Conservation (phyloP, 2,797 vertebrate genomes). For the Sphenopsis melanotis region DNA sequence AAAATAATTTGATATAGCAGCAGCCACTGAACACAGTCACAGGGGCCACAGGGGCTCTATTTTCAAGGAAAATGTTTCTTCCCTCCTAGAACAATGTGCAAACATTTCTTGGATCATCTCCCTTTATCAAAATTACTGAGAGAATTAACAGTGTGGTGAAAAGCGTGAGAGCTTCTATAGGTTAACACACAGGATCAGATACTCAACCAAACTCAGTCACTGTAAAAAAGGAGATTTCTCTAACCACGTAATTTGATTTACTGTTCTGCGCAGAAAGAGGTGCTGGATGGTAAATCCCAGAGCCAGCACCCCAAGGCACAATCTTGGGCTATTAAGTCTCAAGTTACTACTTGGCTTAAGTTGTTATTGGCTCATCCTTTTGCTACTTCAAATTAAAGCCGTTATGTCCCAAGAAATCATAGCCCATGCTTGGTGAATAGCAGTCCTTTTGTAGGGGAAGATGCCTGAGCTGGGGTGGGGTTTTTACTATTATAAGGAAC, state of each 20-base stretch:
- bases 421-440: fast-evolving
- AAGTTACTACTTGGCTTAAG: background rate
- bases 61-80: background rate
- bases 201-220: background rate
- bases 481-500: background rate
- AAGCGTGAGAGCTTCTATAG: background rate
- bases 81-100: background rate
- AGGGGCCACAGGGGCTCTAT: too few species aligned
- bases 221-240: background rate
- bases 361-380: background rate
- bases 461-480: background rate
- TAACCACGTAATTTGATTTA: background rate
- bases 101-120: background rate
- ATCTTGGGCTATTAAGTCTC: background rate
- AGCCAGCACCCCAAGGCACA: background rate
- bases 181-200: background rate
- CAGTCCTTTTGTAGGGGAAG: background rate
- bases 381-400: background rate
- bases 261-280: background rate
- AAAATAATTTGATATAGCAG: background rate
- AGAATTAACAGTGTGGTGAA: background rate
- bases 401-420: background rate
- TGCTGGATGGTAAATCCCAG: background rate
- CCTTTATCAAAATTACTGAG: background rate
- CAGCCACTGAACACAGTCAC: background rate